phyloP scores from a whole-genome alignment of 2,888 invertebrate genomes.

The Andrena hattorfiana region DNA sequence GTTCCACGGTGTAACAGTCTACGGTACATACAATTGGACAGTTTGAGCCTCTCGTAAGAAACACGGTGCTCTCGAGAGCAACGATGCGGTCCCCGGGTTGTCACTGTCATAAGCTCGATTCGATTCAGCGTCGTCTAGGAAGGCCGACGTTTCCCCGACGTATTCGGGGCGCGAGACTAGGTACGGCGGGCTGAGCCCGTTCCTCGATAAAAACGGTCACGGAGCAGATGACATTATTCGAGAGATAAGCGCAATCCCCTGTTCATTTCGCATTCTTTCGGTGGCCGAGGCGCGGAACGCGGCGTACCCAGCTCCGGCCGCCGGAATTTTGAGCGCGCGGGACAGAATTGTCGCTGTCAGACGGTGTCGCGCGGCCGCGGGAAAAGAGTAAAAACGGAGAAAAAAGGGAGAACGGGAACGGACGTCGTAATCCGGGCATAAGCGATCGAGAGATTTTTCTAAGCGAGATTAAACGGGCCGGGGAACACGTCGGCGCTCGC shows the following conservation, averaged over 20 bases:
- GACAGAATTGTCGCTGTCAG: slow-evolving; percentile 44
- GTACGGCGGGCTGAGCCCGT: background rate
- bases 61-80: background rate
- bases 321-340: slow-evolving; percentile 44
- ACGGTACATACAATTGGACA: background rate
- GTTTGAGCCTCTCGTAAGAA: background rate
- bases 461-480: slow-evolving; percentile 40
- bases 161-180: slow-evolving; percentile 11
- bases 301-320: slow-evolving; percentile 10
- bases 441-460: slow-evolving; percentile 39
- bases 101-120: background rate
- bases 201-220: slow-evolving; percentile 64
- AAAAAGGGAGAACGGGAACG: background rate
- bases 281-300: slow-evolving; percentile 13
- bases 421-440: slow-evolving; percentile 41
- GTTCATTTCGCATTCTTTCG: slow-evolving; percentile 60
- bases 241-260: slow-evolving; percentile 60
- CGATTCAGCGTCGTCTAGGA: slow-evolving; percentile 8
- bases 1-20: background rate
- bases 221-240: slow-evolving; percentile 62
- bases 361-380: slow-evolving; percentile 7
- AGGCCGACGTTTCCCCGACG: slow-evolving; percentile 13
- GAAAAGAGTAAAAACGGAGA: background rate
- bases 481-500: slow-evolving; percentile 16
- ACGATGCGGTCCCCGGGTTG: background rate